phyloP scores from a whole-genome alignment of 2,113 vertebrate genomes.

The Colius striatus region DNA sequence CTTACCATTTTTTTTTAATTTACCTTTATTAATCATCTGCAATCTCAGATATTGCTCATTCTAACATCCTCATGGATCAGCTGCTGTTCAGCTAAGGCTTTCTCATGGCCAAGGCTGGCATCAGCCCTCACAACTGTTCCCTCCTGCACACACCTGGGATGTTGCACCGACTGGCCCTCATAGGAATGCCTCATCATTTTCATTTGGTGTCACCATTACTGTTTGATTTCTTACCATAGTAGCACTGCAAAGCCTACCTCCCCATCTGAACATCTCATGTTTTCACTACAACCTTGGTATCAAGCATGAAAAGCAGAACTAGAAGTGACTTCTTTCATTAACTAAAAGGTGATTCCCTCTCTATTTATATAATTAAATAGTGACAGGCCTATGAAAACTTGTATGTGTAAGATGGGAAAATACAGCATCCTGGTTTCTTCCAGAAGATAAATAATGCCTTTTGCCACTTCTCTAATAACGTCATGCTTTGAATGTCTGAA shows the following conservation, averaged over 20 bases:
- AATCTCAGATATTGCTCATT: background rate
- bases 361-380: background rate
- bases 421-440: background rate
- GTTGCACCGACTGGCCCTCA: background rate
- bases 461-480: background rate
- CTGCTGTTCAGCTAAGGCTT: background rate
- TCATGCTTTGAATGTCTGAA: background rate
- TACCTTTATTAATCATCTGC: background rate
- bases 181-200: background rate
- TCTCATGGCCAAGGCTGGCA: rapidly evolving
- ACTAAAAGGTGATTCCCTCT: background rate
- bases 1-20: background rate
- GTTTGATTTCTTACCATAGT: background rate
- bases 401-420: background rate
- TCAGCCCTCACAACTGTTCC: background rate
- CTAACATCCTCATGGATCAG: background rate
- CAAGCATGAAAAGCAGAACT: background rate
- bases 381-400: background rate
- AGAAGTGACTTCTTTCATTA: background rate
- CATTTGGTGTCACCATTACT: background rate
- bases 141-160: background rate
- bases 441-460: background rate
- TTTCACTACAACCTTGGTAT: background rate
- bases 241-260: background rate
- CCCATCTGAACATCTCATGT: background rate